Base-by-base conservation (phyloP, 2,888 invertebrate species). In the Timandra comae region DNA sequence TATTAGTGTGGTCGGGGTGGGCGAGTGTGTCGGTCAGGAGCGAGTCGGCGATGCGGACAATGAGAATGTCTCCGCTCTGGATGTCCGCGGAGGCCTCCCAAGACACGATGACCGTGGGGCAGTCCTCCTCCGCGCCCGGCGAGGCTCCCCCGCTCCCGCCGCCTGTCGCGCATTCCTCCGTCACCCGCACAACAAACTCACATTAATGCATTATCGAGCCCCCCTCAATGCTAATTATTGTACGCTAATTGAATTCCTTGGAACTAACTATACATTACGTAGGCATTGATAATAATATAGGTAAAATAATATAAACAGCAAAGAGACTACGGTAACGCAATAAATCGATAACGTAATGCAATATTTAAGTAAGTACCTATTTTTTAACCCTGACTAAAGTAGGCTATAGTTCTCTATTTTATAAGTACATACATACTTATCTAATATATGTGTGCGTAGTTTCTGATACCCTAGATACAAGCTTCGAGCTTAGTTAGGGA, bases 61-160 rank as follows among this genome's bases (percentile, higher is more conserved):
- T 87, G 50, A 91, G 87, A 50, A 91, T 90, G 74, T 91, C 91
- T 9, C 91, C 91, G 46, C 89, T 90, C 71, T 91, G 91, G 49
- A 91, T 90, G 71, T 91, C 91, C 20, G 88, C 88, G 38, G 88
- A 78, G 27, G 89, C 91, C 59, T 90, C 89, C 91, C 91, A 91
- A 38, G 88, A 89, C 46, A 88, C 81, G 51, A 88, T 77, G 74
- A 87, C 85, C 46, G 88, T 87, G 46, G 84, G 78, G 52, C 89
- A 89, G 47, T 86, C 87, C 43, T 81, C 85, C 39, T 78, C 77
- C 85, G 44, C 56, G 62, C 34, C 60, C 55, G 30, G 47, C 49
- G 22, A 5, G 16, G 4, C 16, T 3, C 16, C 16, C 16, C 45
- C 49, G 33, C 56, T 54, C 22, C 53, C 57, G 12, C 49, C 49